These are phyloP conservation scores for Venturia canescens DNA, from an alignment of 1,140 invertebrate species.

Conservation along the genomic window DNA sequence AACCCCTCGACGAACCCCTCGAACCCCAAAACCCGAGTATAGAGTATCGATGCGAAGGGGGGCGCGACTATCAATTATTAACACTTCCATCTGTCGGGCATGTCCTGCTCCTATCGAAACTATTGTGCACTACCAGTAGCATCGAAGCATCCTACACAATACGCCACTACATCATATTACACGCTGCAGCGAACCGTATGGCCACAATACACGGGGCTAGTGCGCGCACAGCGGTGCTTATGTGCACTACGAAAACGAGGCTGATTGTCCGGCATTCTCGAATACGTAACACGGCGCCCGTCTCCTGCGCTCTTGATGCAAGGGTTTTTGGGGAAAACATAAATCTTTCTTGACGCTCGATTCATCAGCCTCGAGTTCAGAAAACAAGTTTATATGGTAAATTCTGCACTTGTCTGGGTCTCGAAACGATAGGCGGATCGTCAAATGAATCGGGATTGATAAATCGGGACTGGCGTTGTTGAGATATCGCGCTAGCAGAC, in stretches of 20 bases:
- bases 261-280: constrained; percentile 49
- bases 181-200: constrained; percentile 58
- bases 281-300: constrained; percentile 29
- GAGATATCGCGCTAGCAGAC: too few species aligned
- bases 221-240: neutral
- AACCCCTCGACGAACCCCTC: constrained; percentile 24
- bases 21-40: constrained; percentile 17
- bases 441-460: too few species aligned
- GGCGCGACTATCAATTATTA: constrained; percentile 74
- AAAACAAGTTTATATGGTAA: neutral
- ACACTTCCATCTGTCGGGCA: constrained; percentile 74
- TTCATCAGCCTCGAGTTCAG: constrained; percentile 2
- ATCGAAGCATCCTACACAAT: constrained; percentile 55
- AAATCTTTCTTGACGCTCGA: constrained; percentile 13
- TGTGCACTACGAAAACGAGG: constrained; percentile 49
- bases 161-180: constrained; percentile 64
- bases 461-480: neutral
- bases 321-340: constrained; percentile 30
- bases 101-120: constrained; percentile 38
- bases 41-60: constrained; percentile 60
- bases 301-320: constrained; percentile 5
- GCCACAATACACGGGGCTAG: constrained; percentile 42
- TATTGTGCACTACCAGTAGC: constrained; percentile 20
- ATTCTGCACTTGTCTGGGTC: neutral
- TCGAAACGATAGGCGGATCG: too few species aligned